These are phyloP conservation scores for Agrotis puta DNA, from an alignment of 2,888 invertebrate species.

Conservation along the genomic window DNA sequence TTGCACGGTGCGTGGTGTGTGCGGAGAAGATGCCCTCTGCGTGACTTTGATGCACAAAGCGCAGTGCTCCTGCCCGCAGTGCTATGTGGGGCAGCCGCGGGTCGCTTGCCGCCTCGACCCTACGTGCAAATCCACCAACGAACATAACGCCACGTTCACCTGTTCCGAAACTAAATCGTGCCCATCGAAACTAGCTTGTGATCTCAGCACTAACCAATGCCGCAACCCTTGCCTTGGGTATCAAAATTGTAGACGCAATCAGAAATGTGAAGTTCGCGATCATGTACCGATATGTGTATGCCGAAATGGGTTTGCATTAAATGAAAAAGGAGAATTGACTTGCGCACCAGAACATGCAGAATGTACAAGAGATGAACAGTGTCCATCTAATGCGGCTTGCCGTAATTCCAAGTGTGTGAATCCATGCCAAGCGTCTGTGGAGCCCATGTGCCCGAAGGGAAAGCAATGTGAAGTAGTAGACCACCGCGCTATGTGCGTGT, in stretches of 20 bases:
- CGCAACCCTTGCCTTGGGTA: conserved; percentile 94
- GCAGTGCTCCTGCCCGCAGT: conserved; percentile 96
- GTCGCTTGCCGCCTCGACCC: conserved; percentile 95
- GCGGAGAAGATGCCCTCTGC: conserved; percentile 97
- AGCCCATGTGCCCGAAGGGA: conserved; percentile 94
- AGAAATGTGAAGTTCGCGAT: conserved; percentile 96
- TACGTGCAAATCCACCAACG: conserved; percentile 93
- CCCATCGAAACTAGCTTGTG: conserved; percentile 94
- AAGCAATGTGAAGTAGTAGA: conserved; percentile 97
- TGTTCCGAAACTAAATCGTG: conserved; percentile 94
- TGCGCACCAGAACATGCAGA: conserved; percentile 96
- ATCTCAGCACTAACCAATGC: conserved; percentile 93
- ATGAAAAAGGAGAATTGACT: conserved; percentile 96
- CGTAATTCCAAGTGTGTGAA: conserved; percentile 96
- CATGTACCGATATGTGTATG: conserved; percentile 97
- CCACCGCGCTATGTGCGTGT: conserved; percentile 96
- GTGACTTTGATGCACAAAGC: conserved; percentile 96
- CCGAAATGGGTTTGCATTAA: conserved; percentile 96
- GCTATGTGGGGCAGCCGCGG: conserved; percentile 96
- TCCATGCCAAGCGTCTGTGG: conserved; percentile 94
- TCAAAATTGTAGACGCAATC: conserved; percentile 94
- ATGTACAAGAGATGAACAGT: conserved; percentile 95
- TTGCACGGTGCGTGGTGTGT: conserved; percentile 96
- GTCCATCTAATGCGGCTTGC: conserved; percentile 96
- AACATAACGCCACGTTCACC: conserved; percentile 91